A percentile compares a stretch with the other conserved stretches of the same genome.
These are phyloP conservation scores for Rhagium mordax DNA, from an alignment of 2,888 invertebrate species.

Conservation along the genomic window DNA sequence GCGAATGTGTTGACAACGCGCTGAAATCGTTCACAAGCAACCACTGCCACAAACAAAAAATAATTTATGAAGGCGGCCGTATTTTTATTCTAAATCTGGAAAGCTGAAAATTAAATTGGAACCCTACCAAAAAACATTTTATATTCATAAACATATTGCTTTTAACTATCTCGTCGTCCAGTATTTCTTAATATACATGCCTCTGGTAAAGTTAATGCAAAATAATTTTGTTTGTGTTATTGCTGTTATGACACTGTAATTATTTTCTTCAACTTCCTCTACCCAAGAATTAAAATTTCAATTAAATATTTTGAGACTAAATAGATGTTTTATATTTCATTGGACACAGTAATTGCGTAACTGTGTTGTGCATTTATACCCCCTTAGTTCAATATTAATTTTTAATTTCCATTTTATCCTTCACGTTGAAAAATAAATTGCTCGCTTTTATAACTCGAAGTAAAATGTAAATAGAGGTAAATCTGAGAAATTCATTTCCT, in stretches of 20 bases:
- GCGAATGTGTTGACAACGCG: constrained; percentile 38
- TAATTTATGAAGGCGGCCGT: neutral
- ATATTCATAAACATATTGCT: too few species aligned
- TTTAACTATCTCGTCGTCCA: too few species aligned
- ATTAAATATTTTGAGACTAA: too few species aligned
- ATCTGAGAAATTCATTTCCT: constrained; percentile 5
- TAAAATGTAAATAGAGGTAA: constrained; percentile 22
- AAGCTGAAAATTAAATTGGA: constrained; percentile 19
- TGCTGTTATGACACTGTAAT: too few species aligned
- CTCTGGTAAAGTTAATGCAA: too few species aligned
- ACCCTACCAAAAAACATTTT: constrained; percentile 8
- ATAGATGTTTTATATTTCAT: too few species aligned
- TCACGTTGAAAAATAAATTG: constrained; percentile 8
- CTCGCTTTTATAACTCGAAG: neutral
- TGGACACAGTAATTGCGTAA: too few species aligned
- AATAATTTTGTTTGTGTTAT: too few species aligned
- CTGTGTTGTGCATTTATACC: too few species aligned
- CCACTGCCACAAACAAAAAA: constrained; percentile 6
- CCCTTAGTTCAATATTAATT: neutral
- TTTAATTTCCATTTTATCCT: neutral
- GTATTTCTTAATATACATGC: too few species aligned
- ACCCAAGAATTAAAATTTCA: too few species aligned
- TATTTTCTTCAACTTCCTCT: too few species aligned
- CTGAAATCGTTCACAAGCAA: constrained; percentile 27
- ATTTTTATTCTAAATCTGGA: constrained; percentile 6